Evolutionary conservation across 2,113 vertebrate genomes (phyloP).

Genomic region (Crotalus horridus): DNA sequence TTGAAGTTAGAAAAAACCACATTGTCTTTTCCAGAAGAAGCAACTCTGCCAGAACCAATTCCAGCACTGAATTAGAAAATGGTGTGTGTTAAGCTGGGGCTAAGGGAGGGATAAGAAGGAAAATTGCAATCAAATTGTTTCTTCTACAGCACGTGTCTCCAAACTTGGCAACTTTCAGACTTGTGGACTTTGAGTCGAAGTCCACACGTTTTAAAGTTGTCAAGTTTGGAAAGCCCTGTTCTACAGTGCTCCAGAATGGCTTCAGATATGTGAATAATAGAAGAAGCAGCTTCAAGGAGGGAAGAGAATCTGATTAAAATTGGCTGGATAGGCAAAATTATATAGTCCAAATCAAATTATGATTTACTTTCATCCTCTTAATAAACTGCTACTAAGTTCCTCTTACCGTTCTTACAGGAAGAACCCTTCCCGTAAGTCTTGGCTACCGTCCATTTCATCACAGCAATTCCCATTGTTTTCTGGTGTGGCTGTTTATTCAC

Average conservation of each 20-base stretch:
- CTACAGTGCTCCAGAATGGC: not conserved
- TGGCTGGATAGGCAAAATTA: not conserved
- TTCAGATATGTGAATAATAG: not conserved
- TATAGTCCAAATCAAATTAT: no score
- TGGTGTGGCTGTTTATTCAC: not conserved
- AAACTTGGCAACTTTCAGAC: not conserved
- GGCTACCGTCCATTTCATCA: not conserved
- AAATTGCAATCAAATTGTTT: not conserved
- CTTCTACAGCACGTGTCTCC: not conserved
- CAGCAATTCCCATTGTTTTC: not conserved
- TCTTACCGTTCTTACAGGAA: not conserved
- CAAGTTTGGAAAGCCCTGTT: not conserved
- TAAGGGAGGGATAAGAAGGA: not conserved
- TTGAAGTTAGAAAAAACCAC: not conserved
- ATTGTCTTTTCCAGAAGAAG: not conserved
- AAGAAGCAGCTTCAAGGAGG: not conserved
- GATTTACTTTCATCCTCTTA: not conserved
- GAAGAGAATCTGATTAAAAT: not conserved
- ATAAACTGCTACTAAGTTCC: not conserved
- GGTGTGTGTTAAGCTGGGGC: not conserved
- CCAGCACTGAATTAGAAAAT: not conserved
- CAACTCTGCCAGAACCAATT: not conserved
- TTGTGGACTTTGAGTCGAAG: not conserved
- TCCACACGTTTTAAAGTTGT: not conserved
- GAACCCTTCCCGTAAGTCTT: not conserved